These are phyloP conservation scores for Napeogenes inachia DNA, from an alignment of 2,888 invertebrate species.

Conservation along the genomic window DNA sequence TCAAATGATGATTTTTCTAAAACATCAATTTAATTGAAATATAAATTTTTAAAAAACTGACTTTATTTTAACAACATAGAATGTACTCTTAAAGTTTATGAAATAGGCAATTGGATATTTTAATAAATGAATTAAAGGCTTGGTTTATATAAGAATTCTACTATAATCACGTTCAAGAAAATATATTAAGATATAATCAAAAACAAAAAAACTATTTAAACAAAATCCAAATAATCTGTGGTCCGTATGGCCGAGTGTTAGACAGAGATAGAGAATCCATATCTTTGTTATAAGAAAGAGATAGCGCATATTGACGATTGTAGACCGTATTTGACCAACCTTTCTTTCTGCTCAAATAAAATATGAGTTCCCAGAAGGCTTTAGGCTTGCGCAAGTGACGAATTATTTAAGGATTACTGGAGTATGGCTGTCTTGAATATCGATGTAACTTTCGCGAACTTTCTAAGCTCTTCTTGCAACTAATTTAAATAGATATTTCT, in stretches of 20 bases:
- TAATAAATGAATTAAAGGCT: too few species aligned
- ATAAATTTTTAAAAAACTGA: too few species aligned
- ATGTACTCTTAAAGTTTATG: too few species aligned
- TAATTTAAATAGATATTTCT: too few species aligned
- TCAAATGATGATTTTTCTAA: too few species aligned
- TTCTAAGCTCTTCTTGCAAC: too few species aligned
- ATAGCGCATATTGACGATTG: slow-evolving; percentile 47
- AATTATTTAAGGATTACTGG: slow-evolving; percentile 37
- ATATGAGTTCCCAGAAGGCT: slow-evolving; percentile 48
- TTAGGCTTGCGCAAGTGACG: slow-evolving; percentile 30
- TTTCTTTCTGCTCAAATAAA: slow-evolving; percentile 64
- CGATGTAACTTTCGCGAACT: not conserved
- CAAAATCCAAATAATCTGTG: slow-evolving; percentile 47
- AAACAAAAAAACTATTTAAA: not conserved
- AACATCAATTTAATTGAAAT: too few species aligned
- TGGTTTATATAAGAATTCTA: too few species aligned
- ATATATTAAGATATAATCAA: not conserved
- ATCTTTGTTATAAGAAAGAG: slow-evolving; percentile 33
- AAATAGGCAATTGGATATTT: too few species aligned
- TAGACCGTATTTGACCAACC: slow-evolving; percentile 59
- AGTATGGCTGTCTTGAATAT: not conserved
- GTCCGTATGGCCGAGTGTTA: slow-evolving; percentile 44
- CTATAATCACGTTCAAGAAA: too few species aligned
- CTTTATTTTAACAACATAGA: too few species aligned
- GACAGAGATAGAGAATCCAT: slow-evolving; percentile 41